Conservation (phyloP, 1,140 invertebrate species). For the Sminthurinus signatus region DNA sequence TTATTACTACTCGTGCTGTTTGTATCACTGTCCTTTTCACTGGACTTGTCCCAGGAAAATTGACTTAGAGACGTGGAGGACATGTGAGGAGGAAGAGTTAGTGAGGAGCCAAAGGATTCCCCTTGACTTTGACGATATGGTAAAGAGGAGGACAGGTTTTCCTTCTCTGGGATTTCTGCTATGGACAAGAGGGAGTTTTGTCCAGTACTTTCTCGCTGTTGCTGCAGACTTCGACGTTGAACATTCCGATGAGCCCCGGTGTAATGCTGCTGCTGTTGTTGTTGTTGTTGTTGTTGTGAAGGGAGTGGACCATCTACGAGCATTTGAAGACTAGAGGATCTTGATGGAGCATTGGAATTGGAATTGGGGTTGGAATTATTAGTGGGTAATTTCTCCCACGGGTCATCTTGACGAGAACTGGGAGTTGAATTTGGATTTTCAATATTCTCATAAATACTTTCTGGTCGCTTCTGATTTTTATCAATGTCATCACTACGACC, state of each 20-base stretch:
- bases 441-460: constrained; percentile 21
- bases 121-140: no score
- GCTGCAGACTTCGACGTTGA: background rate
- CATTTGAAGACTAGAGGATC: no score
- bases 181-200: constrained; percentile 28
- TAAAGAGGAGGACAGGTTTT: background rate
- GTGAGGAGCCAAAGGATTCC: no score
- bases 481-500: background rate
- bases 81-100: no score
- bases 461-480: background rate
- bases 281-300: background rate
- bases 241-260: no score
- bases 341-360: no score
- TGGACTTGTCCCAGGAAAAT: no score
- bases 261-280: background rate
- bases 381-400: constrained; percentile 12
- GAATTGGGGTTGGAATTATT: background rate
- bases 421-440: background rate
- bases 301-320: no score
- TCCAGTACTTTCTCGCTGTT: background rate
- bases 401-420: background rate
- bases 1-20: background rate
- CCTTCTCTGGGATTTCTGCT: constrained; percentile 25
- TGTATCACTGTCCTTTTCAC: no score
- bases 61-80: no score